Evolutionary conservation across 2,888 invertebrate species (phyloP).

Genomic region (Helobdella robusta): DNA sequence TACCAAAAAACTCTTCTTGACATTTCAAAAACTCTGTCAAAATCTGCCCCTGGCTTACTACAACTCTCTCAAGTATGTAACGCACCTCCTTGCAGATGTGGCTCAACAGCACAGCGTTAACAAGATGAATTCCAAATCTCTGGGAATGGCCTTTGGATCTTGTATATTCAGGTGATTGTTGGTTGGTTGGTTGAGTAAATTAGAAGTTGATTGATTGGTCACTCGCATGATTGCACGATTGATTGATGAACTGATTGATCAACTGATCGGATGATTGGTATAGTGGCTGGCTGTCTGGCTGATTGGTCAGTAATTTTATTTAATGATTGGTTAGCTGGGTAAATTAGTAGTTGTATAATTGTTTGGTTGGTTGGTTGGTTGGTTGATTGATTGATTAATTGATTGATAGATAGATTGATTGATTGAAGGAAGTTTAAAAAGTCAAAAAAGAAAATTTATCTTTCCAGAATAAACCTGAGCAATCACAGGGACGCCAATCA

Average conservation of each 20-base stretch:
- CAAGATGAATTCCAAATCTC: constrained; percentile 49
- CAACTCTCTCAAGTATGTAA: constrained; percentile 48
- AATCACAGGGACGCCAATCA: constrained; percentile 7
- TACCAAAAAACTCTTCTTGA: constrained; percentile 4
- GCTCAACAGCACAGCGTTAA: constrained; percentile 45
- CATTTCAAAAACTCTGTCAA: constrained; percentile 1
- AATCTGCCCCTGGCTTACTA: constrained; percentile 49
- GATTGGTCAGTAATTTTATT: too few relatives aligned
- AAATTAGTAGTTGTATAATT: too few relatives aligned
- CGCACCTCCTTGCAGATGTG: constrained; percentile 49
- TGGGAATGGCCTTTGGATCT: constrained; percentile 52
- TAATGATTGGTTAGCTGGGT: too few relatives aligned
- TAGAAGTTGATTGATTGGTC: not conserved
- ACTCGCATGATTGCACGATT: too few relatives aligned
- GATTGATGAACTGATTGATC: too few relatives aligned
- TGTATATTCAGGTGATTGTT: constrained; percentile 48
- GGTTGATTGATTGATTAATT: too few relatives aligned
- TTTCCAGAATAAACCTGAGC: not conserved
- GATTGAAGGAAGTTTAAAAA: too few relatives aligned
- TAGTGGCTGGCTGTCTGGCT: too few relatives aligned
- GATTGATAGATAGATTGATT: too few relatives aligned
- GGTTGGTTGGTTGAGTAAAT: not conserved
- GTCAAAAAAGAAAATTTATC: too few relatives aligned
- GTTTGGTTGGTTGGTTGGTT: too few relatives aligned
- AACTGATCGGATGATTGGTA: too few relatives aligned